Evolutionary conservation across 35 echinoderm and acorn worm genomes (phyloP).

Genomic region (Heliocidaris erythrogramma): DNA sequence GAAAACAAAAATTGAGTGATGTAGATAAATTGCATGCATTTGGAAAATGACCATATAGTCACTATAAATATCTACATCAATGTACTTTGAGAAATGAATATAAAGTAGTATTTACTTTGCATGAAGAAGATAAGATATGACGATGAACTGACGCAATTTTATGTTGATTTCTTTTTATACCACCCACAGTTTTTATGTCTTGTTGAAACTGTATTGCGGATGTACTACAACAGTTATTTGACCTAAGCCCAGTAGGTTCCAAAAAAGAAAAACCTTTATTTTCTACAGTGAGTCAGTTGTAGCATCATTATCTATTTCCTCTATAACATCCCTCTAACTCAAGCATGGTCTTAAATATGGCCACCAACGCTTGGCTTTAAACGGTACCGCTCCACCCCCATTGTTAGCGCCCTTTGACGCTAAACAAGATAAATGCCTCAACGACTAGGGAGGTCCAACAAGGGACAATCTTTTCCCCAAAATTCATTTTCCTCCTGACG

Average conservation of each 20-base stretch:
- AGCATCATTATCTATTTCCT: slow-evolving; percentile 18
- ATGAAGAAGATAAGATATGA: too few species aligned
- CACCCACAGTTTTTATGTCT: background rate
- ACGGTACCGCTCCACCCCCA: background rate
- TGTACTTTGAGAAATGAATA: too few species aligned
- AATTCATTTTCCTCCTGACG: background rate
- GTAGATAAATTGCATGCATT: too few species aligned
- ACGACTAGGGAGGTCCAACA: background rate
- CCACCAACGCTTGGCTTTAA: slow-evolving; percentile 8
- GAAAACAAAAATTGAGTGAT: too few species aligned
- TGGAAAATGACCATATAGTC: too few species aligned
- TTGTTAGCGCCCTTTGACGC: background rate
- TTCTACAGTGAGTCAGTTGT: background rate
- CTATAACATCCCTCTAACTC: background rate
- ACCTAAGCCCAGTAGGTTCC: background rate
- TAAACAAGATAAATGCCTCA: background rate
- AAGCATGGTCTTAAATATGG: background rate
- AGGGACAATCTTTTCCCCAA: background rate
- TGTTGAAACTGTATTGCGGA: background rate
- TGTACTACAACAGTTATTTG: background rate
- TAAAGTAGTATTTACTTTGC: too few species aligned
- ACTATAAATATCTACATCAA: too few species aligned
- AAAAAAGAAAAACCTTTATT: background rate
- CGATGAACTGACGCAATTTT: background rate
- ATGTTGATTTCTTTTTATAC: background rate